Evolutionary conservation across 2,797 vertebrate genomes (phyloP).

Genomic region (Cercopithecus neglectus): DNA sequence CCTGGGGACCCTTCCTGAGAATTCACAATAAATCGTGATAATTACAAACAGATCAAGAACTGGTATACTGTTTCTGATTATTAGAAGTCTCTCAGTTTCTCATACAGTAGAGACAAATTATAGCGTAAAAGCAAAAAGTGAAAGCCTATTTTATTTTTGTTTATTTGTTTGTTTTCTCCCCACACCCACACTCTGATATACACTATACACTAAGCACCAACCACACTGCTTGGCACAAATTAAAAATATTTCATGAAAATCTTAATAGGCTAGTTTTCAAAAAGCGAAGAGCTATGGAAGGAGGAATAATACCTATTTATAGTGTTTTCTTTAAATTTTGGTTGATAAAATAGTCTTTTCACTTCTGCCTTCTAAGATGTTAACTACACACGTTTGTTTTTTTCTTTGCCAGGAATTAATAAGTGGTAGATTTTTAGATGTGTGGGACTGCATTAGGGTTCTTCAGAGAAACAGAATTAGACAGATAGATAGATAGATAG

Average conservation of each 20-base stretch:
- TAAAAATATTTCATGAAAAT: not conserved
- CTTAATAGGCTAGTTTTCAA: not conserved
- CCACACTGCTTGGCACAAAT: not conserved
- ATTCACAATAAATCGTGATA: not conserved
- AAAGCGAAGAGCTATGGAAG: not conserved
- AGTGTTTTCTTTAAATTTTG: not conserved
- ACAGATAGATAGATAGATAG: not conserved
- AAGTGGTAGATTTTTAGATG: not conserved
- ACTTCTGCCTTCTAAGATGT: not conserved
- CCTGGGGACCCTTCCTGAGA: not conserved
- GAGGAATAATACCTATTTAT: not conserved
- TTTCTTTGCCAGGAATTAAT: not conserved
- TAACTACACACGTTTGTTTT: not conserved
- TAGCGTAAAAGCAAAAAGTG: not conserved
- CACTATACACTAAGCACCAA: not conserved
- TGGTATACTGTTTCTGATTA: not conserved
- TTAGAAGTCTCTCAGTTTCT: not conserved
- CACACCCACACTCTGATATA: not conserved
- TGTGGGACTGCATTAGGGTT: not conserved
- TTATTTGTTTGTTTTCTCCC: not conserved
- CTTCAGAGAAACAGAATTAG: not conserved
- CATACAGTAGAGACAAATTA: not conserved
- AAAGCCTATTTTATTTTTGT: not conserved
- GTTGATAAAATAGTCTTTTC: not conserved
- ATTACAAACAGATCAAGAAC: not conserved